phyloP scores from a whole-genome alignment of 1,140 invertebrate species.

The Drosophila teissieri region DNA sequence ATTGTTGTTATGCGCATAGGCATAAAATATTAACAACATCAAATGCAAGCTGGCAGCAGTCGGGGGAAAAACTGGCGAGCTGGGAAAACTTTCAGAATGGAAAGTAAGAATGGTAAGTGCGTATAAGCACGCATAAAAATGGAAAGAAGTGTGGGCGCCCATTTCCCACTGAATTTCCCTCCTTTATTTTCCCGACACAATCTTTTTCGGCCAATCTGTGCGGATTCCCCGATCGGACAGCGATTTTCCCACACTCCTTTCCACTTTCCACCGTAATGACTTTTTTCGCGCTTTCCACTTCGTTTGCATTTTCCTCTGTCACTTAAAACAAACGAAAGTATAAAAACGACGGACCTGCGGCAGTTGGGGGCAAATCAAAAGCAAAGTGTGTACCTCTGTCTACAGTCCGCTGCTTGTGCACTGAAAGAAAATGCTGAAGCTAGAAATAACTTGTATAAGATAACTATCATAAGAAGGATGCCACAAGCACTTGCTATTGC shows the following conservation, averaged over 20 bases:
- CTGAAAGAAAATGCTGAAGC: too few species aligned
- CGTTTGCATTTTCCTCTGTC: constrained; percentile 49
- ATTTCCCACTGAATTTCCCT: constrained; percentile 1
- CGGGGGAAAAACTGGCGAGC: constrained; percentile 10
- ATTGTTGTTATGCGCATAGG: constrained; percentile 67
- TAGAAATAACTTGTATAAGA: too few species aligned
- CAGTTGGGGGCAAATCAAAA: constrained; percentile 21
- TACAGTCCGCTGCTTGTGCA: constrained; percentile 11
- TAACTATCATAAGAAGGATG: too few species aligned
- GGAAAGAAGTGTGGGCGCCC: not conserved
- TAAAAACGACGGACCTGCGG: constrained; percentile 16
- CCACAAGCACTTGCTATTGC: too few species aligned
- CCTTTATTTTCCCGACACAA: not conserved
- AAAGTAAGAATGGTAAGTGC: constrained; percentile 31
- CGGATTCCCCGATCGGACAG: constrained; percentile 15
- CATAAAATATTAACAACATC: constrained; percentile 73
- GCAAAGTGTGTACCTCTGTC: constrained; percentile 22
- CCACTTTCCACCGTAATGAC: not conserved
- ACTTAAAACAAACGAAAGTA: constrained; percentile 27
- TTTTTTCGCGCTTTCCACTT: constrained; percentile 35
- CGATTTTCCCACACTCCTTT: not conserved
- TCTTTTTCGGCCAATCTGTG: constrained; percentile 14
- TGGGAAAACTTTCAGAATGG: constrained; percentile 29
- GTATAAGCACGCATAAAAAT: constrained; percentile 27
- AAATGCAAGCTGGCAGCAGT: constrained; percentile 5